Conservation (phyloP, 2,888 invertebrate genomes). For the Mythimna vitellina region DNA sequence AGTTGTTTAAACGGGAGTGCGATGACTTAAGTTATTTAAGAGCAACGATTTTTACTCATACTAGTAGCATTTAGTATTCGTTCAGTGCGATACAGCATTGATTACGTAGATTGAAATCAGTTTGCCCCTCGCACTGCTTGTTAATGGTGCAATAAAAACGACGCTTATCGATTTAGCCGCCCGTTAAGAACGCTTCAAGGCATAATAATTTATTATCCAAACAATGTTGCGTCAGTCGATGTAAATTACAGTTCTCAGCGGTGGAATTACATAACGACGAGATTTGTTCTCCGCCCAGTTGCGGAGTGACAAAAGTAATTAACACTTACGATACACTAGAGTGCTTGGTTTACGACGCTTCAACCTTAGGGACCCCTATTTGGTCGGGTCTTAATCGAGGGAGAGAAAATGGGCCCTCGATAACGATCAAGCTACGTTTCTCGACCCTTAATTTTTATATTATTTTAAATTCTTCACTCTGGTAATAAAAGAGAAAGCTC, state of each 20-base stretch:
- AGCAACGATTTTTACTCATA: constrained; percentile 65
- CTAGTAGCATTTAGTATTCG: constrained; percentile 63
- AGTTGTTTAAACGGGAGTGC: neutral
- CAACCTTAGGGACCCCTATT: constrained; percentile 78
- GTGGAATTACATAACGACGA: constrained; percentile 82
- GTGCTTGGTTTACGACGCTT: constrained; percentile 82
- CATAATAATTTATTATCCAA: constrained; percentile 87
- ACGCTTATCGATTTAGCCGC: constrained; percentile 87
- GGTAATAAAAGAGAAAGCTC: constrained; percentile 12
- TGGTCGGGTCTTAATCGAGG: constrained; percentile 77
- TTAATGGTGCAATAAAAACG: constrained; percentile 90
- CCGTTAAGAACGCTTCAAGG: constrained; percentile 86
- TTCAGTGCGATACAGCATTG: constrained; percentile 72
- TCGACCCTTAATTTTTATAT: constrained; percentile 59
- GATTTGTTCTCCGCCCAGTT: constrained; percentile 86
- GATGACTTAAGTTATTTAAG: constrained; percentile 31
- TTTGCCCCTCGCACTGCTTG: constrained; percentile 83
- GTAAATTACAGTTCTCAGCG: constrained; percentile 85
- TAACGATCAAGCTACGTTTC: constrained; percentile 77
- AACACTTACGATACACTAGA: constrained; percentile 88
- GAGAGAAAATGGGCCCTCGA: constrained; percentile 73
- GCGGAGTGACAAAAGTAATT: constrained; percentile 89
- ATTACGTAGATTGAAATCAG: constrained; percentile 88
- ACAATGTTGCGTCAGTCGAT: constrained; percentile 85
- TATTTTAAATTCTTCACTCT: constrained; percentile 1